Evolutionary conservation across 2,888 invertebrate genomes (phyloP).

Genomic region (Microplitis deprimator): DNA sequence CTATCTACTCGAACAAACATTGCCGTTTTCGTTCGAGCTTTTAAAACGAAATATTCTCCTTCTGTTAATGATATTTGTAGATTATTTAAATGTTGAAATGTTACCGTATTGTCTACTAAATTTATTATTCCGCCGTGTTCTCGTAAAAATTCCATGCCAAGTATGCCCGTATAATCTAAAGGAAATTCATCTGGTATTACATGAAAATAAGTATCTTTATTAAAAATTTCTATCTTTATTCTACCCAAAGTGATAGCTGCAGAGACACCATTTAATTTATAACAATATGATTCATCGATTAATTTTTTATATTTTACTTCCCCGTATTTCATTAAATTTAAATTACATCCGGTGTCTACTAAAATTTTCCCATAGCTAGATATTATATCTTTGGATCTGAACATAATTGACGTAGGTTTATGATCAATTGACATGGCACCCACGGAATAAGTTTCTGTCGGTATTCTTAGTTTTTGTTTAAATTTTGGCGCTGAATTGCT

Average conservation of each 20-base stretch:
- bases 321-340: constrained; percentile 25
- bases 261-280: constrained; percentile 32
- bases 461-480: too few relatives aligned
- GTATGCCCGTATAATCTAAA: constrained; percentile 21
- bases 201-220: constrained; percentile 4
- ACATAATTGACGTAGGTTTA: not conserved
- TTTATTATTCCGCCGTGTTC: constrained; percentile 7
- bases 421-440: constrained; percentile 6
- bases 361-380: constrained; percentile 11
- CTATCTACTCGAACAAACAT: constrained; percentile 24
- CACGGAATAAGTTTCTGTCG: not conserved
- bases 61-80: constrained; percentile 7
- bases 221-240: constrained; percentile 10
- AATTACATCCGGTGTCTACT: constrained; percentile 21
- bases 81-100: not conserved
- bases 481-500: too few relatives aligned
- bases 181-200: constrained; percentile 30
- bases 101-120: constrained; percentile 1
- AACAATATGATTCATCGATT: not conserved
- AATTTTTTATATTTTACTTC: constrained; percentile 4
- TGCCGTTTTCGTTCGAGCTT: constrained; percentile 23
- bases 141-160: constrained; percentile 27
- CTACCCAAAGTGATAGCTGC: constrained; percentile 21
- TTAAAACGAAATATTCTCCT: constrained; percentile 16
- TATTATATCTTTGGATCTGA: constrained; percentile 8